Base-by-base conservation (phyloP, 2,113 vertebrate genomes). In the Orthochromis malagaraziensis region DNA sequence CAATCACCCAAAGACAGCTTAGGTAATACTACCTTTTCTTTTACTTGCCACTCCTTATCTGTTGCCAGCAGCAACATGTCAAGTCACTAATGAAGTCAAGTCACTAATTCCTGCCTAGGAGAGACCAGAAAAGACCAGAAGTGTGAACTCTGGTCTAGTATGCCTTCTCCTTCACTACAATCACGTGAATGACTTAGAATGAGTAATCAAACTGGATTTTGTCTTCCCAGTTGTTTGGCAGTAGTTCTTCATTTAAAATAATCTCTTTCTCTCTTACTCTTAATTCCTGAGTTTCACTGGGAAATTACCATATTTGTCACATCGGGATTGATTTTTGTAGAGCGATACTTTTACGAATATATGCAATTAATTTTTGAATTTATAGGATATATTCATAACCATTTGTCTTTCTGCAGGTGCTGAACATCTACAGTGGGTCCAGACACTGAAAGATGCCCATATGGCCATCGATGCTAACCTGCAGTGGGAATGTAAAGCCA, bases 401-500 rank as follows among this genome's bases (percentile, higher is more conserved):
- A 13, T 21, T 49, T 29, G 3, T 91, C 42, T 83, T 57, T 80
- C 24, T 38, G n/a, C 87, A 97, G 95, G 96, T 91, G 94, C 95
- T 45, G 95, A 96, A 84, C 95, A 96, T 87, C 92, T 96, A 49
- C 96, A 99, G 84, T 99, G 98, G 97, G 95, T 96, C 2, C 97
- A 97, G 90, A 97, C 93, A 40, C 96, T 98, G 75, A 96, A 96
- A 89, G 97, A 98, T 84, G 95, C 96, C 55, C 95, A 97, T 82
- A 95, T 97, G 93, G 96, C 97, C 38, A 96, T 98, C 21, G 96
- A 97, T 85, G 97, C 97, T 53, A 97, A 92, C 88, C 96, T 99
- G 54, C 92, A 96, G 82, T 98, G 98, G 98, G 97, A 98, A 88
- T 98, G 97, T 90, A 97, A 96, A 88, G 97, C 98, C 40, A 94